Evolutionary conservation across 2,113 vertebrate species (phyloP).

Genomic region (Cyanoderma ruficeps): DNA sequence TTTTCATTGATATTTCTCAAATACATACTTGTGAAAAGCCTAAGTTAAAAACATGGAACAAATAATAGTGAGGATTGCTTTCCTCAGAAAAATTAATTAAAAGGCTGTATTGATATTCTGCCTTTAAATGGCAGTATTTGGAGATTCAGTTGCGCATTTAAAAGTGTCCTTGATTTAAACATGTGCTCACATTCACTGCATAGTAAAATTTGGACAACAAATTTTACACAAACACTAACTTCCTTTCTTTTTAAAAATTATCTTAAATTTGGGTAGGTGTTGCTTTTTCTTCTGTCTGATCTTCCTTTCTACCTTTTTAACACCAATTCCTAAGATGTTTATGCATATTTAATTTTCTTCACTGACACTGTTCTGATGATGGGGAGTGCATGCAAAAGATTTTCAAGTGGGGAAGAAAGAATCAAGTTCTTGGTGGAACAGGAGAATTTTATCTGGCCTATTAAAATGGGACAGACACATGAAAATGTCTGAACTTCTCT

Average conservation of each 20-base stretch:
- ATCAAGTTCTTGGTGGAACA: not conserved
- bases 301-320: not conserved
- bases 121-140: not conserved
- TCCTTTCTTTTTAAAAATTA: fast-evolving
- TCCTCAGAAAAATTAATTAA: not conserved
- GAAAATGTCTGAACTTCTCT: constrained; percentile 47
- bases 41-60: not conserved
- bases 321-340: not conserved
- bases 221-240: not conserved
- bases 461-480: constrained; percentile 41
- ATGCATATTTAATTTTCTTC: not conserved
- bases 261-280: not conserved
- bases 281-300: not conserved
- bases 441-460: constrained; percentile 21
- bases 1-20: not conserved
- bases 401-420: not conserved
- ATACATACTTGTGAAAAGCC: not conserved
- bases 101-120: not conserved
- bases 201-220: not conserved
- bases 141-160: not conserved
- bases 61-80: not conserved
- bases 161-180: not conserved
- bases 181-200: not conserved
- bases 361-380: not conserved
- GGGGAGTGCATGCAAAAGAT: not conserved